These are phyloP conservation scores for Drosophila yooni DNA, from an alignment of 2,888 invertebrate genomes.

Conservation along the genomic window DNA sequence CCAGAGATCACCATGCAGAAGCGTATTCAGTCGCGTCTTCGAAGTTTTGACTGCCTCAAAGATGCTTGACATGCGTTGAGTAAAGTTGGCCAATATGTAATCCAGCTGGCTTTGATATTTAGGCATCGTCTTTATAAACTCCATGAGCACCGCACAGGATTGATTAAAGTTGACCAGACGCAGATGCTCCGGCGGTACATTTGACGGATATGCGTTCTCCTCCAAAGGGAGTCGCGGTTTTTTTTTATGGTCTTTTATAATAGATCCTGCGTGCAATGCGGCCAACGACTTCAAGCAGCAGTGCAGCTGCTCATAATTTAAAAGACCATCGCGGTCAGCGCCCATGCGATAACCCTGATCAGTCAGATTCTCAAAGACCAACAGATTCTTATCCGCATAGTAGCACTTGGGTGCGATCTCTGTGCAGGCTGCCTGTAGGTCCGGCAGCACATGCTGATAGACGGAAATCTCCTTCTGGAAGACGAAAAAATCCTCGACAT, in stretches of 20 bases:
- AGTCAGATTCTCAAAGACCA: conserved; percentile 85
- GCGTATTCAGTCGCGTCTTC: conserved; percentile 82
- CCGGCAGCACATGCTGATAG: conserved; percentile 85
- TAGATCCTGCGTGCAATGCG: conserved; percentile 84
- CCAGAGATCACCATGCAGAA: conserved; percentile 86
- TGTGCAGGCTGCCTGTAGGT: conserved; percentile 75
- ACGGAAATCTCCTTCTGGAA: conserved; percentile 86
- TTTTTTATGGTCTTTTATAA: conserved; percentile 83
- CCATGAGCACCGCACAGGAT: conserved; percentile 78
- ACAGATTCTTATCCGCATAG: conserved; percentile 82
- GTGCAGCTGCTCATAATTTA: conserved; percentile 84
- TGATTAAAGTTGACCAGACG: conserved; percentile 77
- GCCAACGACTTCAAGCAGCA: conserved; percentile 84
- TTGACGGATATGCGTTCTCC: conserved; percentile 84
- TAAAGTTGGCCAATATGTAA: conserved; percentile 73
- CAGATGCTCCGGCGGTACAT: conserved; percentile 66
- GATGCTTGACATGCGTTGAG: conserved; percentile 66
- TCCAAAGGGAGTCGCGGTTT: conserved; percentile 66
- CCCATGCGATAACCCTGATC: conserved; percentile 81
- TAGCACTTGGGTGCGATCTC: conserved; percentile 84
- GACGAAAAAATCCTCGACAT: conserved; percentile 85
- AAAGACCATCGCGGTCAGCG: conserved; percentile 72
- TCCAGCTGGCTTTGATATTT: conserved; percentile 75
- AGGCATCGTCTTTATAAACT: conserved; percentile 79
- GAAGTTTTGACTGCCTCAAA: conserved; percentile 83